phyloP scores from a whole-genome alignment of 1,140 invertebrate genomes.

The Aphelinus certus region DNA sequence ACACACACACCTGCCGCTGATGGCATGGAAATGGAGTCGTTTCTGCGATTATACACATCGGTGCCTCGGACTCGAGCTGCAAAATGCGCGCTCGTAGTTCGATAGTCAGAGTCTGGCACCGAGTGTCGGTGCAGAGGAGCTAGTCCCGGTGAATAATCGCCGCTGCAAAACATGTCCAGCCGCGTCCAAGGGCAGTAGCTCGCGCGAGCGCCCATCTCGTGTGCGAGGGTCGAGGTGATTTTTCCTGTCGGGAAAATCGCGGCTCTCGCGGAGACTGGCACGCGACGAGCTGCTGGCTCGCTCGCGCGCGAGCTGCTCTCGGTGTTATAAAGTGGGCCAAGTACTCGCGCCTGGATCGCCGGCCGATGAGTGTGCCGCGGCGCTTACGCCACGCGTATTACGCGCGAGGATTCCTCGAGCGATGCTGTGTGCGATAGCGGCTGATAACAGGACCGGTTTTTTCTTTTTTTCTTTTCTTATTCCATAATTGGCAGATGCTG shows the following conservation, averaged over 20 bases:
- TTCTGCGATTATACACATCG: not conserved
- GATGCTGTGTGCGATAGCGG: too few relatives aligned
- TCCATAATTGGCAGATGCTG: too few relatives aligned
- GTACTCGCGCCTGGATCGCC: conserved; percentile 55
- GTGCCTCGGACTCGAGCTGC: too few relatives aligned
- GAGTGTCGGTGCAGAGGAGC: too few relatives aligned
- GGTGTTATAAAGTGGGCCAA: conserved; percentile 58
- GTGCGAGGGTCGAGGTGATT: conserved; percentile 19
- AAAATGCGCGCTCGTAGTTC: too few relatives aligned
- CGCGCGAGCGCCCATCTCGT: not conserved
- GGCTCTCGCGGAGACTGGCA: not conserved
- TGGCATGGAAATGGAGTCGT: conserved; percentile 21
- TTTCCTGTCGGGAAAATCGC: not conserved
- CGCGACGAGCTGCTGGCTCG: not conserved
- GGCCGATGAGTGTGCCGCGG: conserved; percentile 54
- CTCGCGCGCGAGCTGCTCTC: conserved; percentile 28
- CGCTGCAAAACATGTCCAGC: not conserved
- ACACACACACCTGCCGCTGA: not conserved
- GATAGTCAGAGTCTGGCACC: too few relatives aligned
- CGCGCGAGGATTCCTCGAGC: not conserved
- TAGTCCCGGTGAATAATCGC: too few relatives aligned
- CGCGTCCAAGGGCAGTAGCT: not conserved
- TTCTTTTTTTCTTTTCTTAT: too few relatives aligned
- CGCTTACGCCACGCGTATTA: conserved; percentile 21
- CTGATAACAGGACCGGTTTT: too few relatives aligned